Evolutionary conservation across 2,113 vertebrate genomes (phyloP), one percentile per base, ranked within the genome.

Genomic region (Podarcis muralis): DNA sequence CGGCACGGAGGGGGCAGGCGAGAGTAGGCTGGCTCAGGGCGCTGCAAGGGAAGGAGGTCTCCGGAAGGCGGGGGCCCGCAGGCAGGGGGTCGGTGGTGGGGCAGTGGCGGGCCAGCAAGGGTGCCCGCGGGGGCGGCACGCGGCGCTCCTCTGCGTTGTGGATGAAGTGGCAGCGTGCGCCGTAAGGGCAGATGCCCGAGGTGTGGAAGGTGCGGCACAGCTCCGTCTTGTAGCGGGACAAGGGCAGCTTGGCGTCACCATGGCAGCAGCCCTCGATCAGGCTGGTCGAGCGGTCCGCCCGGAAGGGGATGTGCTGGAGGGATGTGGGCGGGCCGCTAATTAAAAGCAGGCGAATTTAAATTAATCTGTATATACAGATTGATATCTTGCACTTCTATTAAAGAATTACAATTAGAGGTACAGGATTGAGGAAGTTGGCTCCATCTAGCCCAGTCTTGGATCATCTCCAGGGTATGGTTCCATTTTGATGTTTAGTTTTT

Each of bases 151-250:
- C 98, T 0, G 97, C 97, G 8, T 98, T 98, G 96, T 99, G 98
- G 91, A 99, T 97, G 95, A 99, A 99, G 93, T 99, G 98, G 93
- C 98, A 99, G 87, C 98, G 98, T 18, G 98, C 96, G 2, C 98
- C 98, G 0, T 99, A 98, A 0, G 98, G 98, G 86, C 98, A 99
- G 95, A 98, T 97, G 87, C 98, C 98, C 2, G 97, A 97, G 1
- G 97, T 98, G 96, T 98, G 98, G 95, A 98, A 99, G 1, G 98
- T 99, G 93, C 98, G 98, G 94, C 98, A 99, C 0, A 97, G 96
- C 96, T 98, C 98, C 0, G 98, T 99, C 95, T 98, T 99, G 97
- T 98, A 99, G 16, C 98, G 97, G 0, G 97, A 95, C 6, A 97
- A 97, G 84, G 78, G 12, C 0, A 84, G 37, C 3, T 11, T 43